Conservation (phyloP, 2,113 vertebrate genomes). For the Hippoglossus stenolepis region DNA sequence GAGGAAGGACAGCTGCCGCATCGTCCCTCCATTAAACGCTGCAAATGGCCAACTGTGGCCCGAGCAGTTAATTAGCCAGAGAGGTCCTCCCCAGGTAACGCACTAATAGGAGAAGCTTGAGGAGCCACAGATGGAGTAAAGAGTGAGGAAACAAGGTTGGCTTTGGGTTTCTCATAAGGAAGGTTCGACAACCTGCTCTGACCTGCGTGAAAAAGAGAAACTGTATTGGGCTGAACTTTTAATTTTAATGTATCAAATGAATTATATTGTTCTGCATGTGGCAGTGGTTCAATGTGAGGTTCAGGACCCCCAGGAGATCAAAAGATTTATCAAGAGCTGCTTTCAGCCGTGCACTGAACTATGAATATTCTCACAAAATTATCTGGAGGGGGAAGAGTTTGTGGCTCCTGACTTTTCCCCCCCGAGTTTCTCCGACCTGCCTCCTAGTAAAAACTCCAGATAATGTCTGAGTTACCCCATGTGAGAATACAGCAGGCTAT, state of each 20-base stretch:
- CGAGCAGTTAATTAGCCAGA: constrained; percentile 79
- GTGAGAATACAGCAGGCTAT: too few relatives aligned
- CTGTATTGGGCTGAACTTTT: constrained; percentile 3
- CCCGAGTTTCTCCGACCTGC: too few relatives aligned
- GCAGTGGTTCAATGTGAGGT: too few relatives aligned
- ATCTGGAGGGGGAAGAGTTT: too few relatives aligned
- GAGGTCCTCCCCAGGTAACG: constrained; percentile 72
- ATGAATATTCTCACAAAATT: too few relatives aligned
- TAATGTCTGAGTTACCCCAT: too few relatives aligned
- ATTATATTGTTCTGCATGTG: not conserved
- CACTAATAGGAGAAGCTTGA: constrained; percentile 67
- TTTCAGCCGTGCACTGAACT: too few relatives aligned
- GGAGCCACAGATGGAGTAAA: constrained; percentile 55
- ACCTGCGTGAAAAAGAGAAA: not conserved
- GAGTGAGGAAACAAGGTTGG: constrained; percentile 41
- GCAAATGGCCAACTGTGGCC: constrained; percentile 81
- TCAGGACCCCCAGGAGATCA: not conserved
- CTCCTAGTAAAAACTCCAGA: too few relatives aligned
- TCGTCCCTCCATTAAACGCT: constrained; percentile 75
- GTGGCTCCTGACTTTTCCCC: too few relatives aligned
- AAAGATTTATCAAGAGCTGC: not conserved
- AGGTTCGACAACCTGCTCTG: constrained; percentile 4
- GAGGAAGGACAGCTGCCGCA: constrained; percentile 78
- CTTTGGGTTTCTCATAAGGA: constrained; percentile 23
- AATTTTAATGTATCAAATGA: too few relatives aligned